Conservation (phyloP, 2,888 invertebrate species). For the Rhingia rostrata region DNA sequence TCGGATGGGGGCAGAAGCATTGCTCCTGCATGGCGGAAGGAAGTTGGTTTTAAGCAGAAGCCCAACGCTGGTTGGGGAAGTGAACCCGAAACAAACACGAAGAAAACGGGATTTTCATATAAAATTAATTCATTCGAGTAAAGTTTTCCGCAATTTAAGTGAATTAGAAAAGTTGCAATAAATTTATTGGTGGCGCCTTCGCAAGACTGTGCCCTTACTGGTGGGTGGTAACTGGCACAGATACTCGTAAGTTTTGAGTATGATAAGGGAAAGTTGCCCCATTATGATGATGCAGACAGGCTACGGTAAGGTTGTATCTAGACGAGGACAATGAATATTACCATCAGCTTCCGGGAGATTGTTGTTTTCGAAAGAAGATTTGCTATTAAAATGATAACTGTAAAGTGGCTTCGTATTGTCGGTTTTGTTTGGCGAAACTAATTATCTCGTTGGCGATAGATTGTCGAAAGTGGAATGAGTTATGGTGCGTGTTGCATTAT, state of each 20-base stretch:
- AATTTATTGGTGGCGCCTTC: constrained; percentile 70
- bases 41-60: neutral
- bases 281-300: constrained; percentile 6
- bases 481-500: too few relatives aligned
- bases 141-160: constrained; percentile 70
- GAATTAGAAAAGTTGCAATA: constrained; percentile 72
- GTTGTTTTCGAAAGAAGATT: constrained; percentile 2
- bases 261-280: constrained; percentile 46
- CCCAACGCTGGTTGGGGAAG: constrained; percentile 5
- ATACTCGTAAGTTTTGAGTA: neutral
- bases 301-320: neutral
- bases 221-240: constrained; percentile 9
- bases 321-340: too few relatives aligned
- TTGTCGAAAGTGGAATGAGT: too few relatives aligned
- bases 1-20: neutral
- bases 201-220: constrained; percentile 8
- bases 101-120: constrained; percentile 65
- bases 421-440: neutral
- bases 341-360: constrained; percentile 2
- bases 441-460: neutral
- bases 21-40: neutral
- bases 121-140: constrained; percentile 68
- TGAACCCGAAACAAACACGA: constrained; percentile 38
- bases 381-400: constrained; percentile 1
- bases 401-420: neutral